Conservation (phyloP, 1,140 invertebrate genomes). For the Drosophila paulistorum region DNA sequence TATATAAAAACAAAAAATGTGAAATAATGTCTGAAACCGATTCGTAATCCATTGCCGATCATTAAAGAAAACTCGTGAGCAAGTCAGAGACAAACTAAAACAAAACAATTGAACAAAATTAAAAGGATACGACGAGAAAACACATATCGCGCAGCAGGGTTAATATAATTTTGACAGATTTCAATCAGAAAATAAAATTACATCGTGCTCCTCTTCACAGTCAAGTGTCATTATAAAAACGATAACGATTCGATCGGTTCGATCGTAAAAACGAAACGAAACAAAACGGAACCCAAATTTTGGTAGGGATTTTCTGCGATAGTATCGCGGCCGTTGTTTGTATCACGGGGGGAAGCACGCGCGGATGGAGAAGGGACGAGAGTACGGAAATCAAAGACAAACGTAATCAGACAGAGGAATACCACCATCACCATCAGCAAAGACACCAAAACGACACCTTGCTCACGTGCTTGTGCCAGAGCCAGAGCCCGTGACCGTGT, state of each 20-base stretch:
- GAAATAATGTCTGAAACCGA: background rate
- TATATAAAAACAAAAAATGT: background rate
- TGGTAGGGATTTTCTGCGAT: constrained; percentile 12
- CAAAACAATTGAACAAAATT: background rate
- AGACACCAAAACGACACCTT: constrained; percentile 11
- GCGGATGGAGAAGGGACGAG: background rate
- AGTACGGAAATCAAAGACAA: background rate
- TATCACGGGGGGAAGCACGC: background rate
- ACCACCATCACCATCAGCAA: constrained; percentile 10
- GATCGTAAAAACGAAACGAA: constrained; percentile 37
- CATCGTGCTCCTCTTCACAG: constrained; percentile 81
- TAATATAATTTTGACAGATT: constrained; percentile 37
- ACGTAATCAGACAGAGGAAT: background rate
- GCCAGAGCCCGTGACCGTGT: background rate
- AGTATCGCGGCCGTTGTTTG: constrained; percentile 3
- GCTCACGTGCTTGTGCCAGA: constrained; percentile 8
- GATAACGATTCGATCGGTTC: constrained; percentile 28
- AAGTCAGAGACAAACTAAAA: constrained; percentile 14
- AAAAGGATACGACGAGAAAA: constrained; percentile 4
- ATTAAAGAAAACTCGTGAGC: constrained; percentile 22
- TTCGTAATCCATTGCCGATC: constrained; percentile 4
- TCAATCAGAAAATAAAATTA: constrained; percentile 66
- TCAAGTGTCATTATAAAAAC: constrained; percentile 75
- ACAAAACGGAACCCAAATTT: constrained; percentile 42
- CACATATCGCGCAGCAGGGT: constrained; percentile 13